phyloP scores from a whole-genome alignment of 2,113 vertebrate species.

The Dromaius novaehollandiae region DNA sequence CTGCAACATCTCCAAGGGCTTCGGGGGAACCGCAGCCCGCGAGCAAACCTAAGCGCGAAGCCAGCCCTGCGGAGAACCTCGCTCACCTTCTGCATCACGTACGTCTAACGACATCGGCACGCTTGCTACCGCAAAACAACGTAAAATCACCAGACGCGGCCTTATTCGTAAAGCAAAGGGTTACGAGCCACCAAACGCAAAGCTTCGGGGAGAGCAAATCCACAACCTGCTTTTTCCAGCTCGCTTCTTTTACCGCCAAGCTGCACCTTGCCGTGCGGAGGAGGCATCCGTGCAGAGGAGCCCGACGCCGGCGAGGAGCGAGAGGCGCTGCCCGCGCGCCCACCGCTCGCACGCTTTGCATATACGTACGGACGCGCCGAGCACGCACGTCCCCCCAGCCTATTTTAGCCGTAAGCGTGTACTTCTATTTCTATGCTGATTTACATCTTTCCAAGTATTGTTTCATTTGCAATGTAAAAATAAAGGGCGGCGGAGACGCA shows the following conservation, averaged over 20 bases:
- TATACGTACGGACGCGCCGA: not conserved
- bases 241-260: not conserved
- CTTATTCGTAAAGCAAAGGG: not conserved
- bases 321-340: fast-evolving
- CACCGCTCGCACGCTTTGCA: not conserved
- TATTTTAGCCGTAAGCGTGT: not conserved
- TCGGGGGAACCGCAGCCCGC: not conserved
- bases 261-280: not conserved
- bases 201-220: not conserved
- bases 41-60: fast-evolving
- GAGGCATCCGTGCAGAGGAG: not conserved
- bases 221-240: not conserved
- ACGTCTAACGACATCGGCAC: not conserved
- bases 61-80: fast-evolving
- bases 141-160: not conserved
- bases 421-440: not conserved
- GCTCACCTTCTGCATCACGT: not conserved
- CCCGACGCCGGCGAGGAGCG: not conserved
- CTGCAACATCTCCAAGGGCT: not conserved
- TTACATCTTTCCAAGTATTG: conserved; percentile 59
- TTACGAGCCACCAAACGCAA: not conserved
- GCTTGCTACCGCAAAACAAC: not conserved
- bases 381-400: not conserved
- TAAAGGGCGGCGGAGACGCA: not conserved
- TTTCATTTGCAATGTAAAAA: conserved; percentile 61